Base-by-base conservation (phyloP, 2,888 invertebrate genomes). In the Caenorhabditis afra region DNA sequence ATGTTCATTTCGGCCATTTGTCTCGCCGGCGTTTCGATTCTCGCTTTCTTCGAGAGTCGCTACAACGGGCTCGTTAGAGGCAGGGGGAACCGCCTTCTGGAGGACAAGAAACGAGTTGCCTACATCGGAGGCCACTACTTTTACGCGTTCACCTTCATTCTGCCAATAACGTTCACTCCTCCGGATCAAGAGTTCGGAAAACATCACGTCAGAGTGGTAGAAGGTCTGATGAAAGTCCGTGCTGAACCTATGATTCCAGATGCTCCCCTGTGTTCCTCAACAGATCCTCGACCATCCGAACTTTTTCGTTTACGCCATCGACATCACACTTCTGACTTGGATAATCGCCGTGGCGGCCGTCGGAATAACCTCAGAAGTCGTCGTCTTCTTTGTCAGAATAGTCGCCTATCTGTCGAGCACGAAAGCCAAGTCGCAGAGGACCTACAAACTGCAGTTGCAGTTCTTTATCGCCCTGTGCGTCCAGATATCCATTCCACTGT, bases 371-470 rank as follows among this genome's bases (percentile, higher is more conserved):
- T 3, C 39, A 29, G 58, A 68, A 52, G 29, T 29, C 5, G 23
- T 68, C 10, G 44, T 39, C n/a, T 68, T 59, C 52, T 59, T 59
- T 29, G 44, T 59, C 16, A 29, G 50, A 53, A 68, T 68, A 0
- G 50, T 52, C 20, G 8, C 52, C 0, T 59, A 52, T 18, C 35
- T 68, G 35, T 68, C 68, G 10, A 59, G 68, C 16, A 57, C 57
- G 12, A 59, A 59, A 45, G 68, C 68, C 7, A 59, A 57, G 35
- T 68, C 68, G 2, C 44, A 68, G 35, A 59, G 50, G 22, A 68
- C 68, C 23, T 59, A 68, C 20, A 68, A 59, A 35, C 59, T 68
- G 4, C 68, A 68, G 41, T 12, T 68, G 22, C 68, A 68, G 5
- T 68, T 68, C 35, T 68, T 68, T 22, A 52, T 59, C 44, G 59